Base-by-base conservation (phyloP, 2,888 invertebrate species). In the Hedychridium roseum region DNA sequence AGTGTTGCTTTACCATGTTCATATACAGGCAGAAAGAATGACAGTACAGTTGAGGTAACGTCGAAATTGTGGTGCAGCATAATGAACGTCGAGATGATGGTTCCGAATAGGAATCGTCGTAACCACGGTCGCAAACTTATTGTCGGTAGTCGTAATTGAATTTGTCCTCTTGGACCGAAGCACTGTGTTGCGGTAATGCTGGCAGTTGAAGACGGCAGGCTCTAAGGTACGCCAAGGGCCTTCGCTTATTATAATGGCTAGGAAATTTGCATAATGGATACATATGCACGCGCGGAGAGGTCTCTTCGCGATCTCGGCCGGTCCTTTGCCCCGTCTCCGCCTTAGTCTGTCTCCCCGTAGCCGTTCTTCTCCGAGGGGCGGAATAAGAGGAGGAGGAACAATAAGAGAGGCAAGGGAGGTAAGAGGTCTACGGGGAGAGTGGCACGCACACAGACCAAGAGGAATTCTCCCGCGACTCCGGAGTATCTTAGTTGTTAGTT, bases 181-280 rank as follows among this genome's bases (percentile, higher is more conserved):
- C 60, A 60, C 55, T 64, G 55, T 74, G 74, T 74, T 75, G 74
- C 63, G 66, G 70, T 72, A 73, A 74, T 73, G 73, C 70, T 67
- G 68, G 66, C 71, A 73, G 72, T 72, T 75, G 70, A 69, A 70
- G 68, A 64, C 64, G 68, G 15, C 28, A 54, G 65, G 63, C 59
- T 60, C 66, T 53, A 62, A 67, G 71, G 70, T 68, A 71, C 51
- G 68, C 67, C 71, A 63, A 74, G 73, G 68, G 69, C 68, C n/a
- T 74, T 71, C 74, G 76, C 77, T 78, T 76, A 78, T 78, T 75
- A 77, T 76, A 76, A 77, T 76, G 69, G 72, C 59, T 64, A 67
- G 64, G 66, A 71, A 76, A 77, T 77, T 77, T 77, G 70, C 77
- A 77, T 77, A 76, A 76, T 76, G 74, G 75, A 74, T 76, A 77